These are phyloP conservation scores for Phalacrocorax pelagicus DNA, from an alignment of 2,113 vertebrate genomes.

Conservation along the genomic window DNA sequence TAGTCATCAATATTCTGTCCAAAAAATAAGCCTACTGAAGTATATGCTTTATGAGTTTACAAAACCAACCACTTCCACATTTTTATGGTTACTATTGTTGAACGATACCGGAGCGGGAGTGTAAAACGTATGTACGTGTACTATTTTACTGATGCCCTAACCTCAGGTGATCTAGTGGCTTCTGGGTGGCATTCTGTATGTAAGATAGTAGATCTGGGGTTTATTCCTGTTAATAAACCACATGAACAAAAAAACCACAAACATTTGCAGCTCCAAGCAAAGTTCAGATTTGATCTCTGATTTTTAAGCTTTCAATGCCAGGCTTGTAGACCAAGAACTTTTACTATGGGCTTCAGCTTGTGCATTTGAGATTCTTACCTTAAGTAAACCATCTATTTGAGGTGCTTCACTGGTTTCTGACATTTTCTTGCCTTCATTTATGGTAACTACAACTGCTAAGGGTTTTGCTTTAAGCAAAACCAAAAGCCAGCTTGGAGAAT, in stretches of 20 bases:
- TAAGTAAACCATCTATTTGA: not conserved
- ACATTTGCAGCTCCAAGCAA: not conserved
- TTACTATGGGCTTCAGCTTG: not conserved
- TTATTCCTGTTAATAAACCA: not conserved
- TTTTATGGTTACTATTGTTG: not conserved
- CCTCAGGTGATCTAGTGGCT: not conserved
- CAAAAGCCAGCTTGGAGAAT: not conserved
- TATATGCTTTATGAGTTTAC: not conserved
- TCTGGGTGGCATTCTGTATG: not conserved
- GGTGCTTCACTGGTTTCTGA: not conserved
- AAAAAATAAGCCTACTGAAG: not conserved
- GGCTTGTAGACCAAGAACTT: not conserved
- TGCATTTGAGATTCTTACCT: not conserved
- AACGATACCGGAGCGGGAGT: accelerated
- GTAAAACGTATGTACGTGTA: not conserved
- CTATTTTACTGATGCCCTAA: not conserved
- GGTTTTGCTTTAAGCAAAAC: not conserved
- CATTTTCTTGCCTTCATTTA: not conserved
- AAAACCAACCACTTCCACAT: not conserved
- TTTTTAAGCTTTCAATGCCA: not conserved
- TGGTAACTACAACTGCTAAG: not conserved
- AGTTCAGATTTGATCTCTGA: not conserved
- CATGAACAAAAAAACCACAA: not conserved
- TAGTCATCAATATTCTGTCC: not conserved
- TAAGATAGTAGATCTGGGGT: not conserved